These are phyloP conservation scores for Epicampocera succincta DNA, from an alignment of 2,888 invertebrate species.

Conservation along the genomic window DNA sequence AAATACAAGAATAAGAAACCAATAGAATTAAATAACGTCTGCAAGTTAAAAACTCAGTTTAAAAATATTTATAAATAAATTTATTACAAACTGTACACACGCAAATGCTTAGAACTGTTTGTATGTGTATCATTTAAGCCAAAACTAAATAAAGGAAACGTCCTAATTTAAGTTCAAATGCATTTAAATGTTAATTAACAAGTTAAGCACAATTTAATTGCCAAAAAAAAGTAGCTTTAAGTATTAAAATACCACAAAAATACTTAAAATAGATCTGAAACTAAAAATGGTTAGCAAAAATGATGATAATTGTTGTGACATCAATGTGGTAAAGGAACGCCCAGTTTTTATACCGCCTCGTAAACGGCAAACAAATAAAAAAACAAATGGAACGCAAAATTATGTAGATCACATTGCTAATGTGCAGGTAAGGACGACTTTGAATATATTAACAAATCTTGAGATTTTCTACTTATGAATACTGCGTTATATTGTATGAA, in stretches of 20 bases:
- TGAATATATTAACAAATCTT: not conserved
- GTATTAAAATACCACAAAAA: constrained; percentile 13
- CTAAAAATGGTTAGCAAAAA: constrained; percentile 69
- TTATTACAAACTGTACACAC: not conserved
- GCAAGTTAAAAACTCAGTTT: not conserved
- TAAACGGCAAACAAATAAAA: constrained; percentile 84
- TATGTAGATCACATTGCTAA: constrained; percentile 86
- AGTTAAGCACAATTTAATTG: constrained; percentile 17
- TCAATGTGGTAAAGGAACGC: constrained; percentile 77
- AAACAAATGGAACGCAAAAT: constrained; percentile 83
- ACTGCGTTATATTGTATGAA: too few species aligned
- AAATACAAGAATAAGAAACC: not conserved
- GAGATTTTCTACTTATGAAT: too few species aligned
- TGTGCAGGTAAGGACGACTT: constrained; percentile 82
- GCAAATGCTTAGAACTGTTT: not conserved
- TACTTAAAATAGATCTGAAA: constrained; percentile 14
- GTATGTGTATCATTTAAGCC: not conserved
- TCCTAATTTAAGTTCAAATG: constrained; percentile 68
- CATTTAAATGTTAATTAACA: constrained; percentile 50
- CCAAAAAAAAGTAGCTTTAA: too few species aligned
- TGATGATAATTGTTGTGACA: constrained; percentile 62
- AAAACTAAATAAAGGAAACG: constrained; percentile 50
- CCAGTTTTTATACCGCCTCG: constrained; percentile 85
- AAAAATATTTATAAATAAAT: constrained; percentile 14
- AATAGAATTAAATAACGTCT: constrained; percentile 1